A percentile compares a stretch with the other conserved stretches of the same genome.
Evolutionary conservation across 2,113 vertebrate genomes (phyloP).

Genomic region (Felis chaus): DNA sequence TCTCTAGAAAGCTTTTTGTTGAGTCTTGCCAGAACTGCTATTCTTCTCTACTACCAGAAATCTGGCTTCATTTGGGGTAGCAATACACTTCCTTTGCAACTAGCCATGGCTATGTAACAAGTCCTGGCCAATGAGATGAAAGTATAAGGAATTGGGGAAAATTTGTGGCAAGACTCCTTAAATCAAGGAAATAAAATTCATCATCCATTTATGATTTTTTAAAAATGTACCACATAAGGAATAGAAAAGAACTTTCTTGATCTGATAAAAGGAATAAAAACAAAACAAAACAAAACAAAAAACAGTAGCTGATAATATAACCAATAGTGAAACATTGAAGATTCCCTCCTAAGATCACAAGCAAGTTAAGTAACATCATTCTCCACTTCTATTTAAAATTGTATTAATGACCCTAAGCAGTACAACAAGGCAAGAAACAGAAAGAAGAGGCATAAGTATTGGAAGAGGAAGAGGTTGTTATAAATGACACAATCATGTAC

Average conservation of each 20-base stretch:
- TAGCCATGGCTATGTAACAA: neutral
- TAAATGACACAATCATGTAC: neutral
- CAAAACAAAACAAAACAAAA: neutral
- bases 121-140: neutral
- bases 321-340: neutral
- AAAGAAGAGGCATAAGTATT: neutral
- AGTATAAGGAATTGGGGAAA: neutral
- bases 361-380: neutral
- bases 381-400: neutral
- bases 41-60: neutral
- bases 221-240: neutral
- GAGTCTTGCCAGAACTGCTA: neutral
- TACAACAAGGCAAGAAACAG: neutral
- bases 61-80: neutral
- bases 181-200: neutral
- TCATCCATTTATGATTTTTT: neutral
- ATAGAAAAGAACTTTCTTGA: neutral
- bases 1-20: neutral
- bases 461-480: neutral
- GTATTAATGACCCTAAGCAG: neutral
- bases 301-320: neutral
- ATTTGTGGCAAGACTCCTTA: neutral
- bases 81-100: neutral
- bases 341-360: neutral
- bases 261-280: neutral